Conservation (phyloP, 2,888 invertebrate species). For the Hypomecis atomaria region DNA sequence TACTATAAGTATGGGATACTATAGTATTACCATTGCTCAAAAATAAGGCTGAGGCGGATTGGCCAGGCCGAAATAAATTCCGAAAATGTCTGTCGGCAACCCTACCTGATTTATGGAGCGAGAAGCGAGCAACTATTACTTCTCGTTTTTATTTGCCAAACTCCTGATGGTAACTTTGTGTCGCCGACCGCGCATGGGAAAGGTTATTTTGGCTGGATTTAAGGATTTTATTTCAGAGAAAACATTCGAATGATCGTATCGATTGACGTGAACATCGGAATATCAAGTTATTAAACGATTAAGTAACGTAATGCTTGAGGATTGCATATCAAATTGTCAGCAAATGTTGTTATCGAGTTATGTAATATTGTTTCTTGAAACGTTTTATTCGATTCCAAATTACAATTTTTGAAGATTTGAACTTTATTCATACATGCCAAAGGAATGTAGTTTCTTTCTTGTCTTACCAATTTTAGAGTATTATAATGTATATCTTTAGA, state of each 20-base stretch:
- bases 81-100: constrained; percentile 67
- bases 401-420: constrained; percentile 7
- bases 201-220: constrained; percentile 56
- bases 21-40: constrained; percentile 40
- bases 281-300: constrained; percentile 33
- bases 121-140: constrained; percentile 74
- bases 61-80: constrained; percentile 73
- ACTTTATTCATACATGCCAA: neutral
- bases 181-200: constrained; percentile 55
- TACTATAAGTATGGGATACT: constrained; percentile 10
- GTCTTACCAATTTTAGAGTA: constrained; percentile 5
- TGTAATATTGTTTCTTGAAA: constrained; percentile 8
- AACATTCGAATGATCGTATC: constrained; percentile 35
- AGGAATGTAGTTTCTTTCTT: constrained; percentile 13
- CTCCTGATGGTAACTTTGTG: constrained; percentile 67
- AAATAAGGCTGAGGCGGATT: constrained; percentile 42
- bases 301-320: constrained; percentile 23
- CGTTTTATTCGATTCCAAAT: constrained; percentile 15
- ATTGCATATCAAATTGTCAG: constrained; percentile 28
- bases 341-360: constrained; percentile 10
- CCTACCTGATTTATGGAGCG: constrained; percentile 78
- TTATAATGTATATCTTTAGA: constrained; percentile 6
- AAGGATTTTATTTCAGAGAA: constrained; percentile 35
- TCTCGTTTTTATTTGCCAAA: constrained; percentile 69
- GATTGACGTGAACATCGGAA: constrained; percentile 31